phyloP scores from a whole-genome alignment of 1,140 invertebrate species.

The Drosophila pandora region DNA sequence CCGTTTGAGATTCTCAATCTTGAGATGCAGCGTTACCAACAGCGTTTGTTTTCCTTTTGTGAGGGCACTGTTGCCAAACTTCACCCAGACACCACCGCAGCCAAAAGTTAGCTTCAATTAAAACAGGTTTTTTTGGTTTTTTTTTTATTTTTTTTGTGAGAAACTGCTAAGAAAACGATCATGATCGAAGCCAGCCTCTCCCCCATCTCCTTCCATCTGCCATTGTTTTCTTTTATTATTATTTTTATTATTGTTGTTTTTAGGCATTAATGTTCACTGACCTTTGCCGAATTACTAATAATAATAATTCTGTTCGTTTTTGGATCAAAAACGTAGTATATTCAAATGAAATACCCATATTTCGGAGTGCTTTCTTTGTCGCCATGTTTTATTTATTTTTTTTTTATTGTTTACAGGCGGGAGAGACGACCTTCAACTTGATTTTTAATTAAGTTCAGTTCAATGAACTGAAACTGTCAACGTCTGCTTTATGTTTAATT shows the following conservation, averaged over 20 bases:
- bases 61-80: slow-evolving; percentile 68
- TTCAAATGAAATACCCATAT: slow-evolving; percentile 41
- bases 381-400: slow-evolving; percentile 31
- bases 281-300: slow-evolving; percentile 74
- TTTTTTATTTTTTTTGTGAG: slow-evolving; percentile 12
- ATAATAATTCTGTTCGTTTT: slow-evolving; percentile 27
- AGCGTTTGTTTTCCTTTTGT: slow-evolving; percentile 39
- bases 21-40: slow-evolving; percentile 45
- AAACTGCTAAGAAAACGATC: slow-evolving; percentile 51
- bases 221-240: slow-evolving; percentile 17
- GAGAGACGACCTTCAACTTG: slow-evolving; percentile 76
- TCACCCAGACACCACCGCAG: slow-evolving; percentile 48
- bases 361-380: slow-evolving; percentile 40
- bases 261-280: slow-evolving; percentile 69
- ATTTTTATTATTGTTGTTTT: slow-evolving; percentile 38
- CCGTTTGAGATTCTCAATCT: slow-evolving; percentile 10
- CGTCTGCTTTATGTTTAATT: slow-evolving; percentile 51
- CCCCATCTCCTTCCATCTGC: not conserved
- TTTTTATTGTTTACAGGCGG: slow-evolving; percentile 10
- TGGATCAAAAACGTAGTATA: slow-evolving; percentile 11
- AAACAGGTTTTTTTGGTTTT: slow-evolving; percentile 58
- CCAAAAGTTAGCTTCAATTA: slow-evolving; percentile 62
- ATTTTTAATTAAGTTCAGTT: slow-evolving; percentile 81
- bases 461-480: slow-evolving; percentile 78
- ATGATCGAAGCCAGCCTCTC: slow-evolving; percentile 41